A percentile compares a stretch with the other conserved stretches of the same genome.
Conservation (phyloP, 2,888 invertebrate genomes). For the Himalopsyche tibetana region DNA sequence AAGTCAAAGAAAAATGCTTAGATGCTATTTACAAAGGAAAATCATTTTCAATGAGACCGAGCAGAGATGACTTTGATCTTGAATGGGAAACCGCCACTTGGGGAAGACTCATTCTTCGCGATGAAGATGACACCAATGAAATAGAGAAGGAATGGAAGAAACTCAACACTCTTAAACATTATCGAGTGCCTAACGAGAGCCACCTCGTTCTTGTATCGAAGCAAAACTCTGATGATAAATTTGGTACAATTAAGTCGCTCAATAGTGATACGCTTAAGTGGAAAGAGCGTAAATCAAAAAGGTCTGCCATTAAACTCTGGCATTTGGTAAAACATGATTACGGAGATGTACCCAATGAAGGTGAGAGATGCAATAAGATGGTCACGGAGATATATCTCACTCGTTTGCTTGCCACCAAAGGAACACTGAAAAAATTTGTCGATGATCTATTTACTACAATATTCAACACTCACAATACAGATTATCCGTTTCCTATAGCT, state of each 20-base stretch:
- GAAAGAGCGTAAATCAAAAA: slow-evolving; percentile 93
- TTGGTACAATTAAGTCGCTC: slow-evolving; percentile 95
- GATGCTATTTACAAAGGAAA: slow-evolving; percentile 98
- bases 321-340: slow-evolving; percentile 97
- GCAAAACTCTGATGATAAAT: slow-evolving; percentile 96
- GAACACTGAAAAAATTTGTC: slow-evolving; percentile 96
- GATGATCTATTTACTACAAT: slow-evolving; percentile 99
- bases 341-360: slow-evolving; percentile 93
- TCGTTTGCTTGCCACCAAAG: slow-evolving; percentile 95
- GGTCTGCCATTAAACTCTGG: slow-evolving; percentile 95
- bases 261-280: slow-evolving; percentile 92
- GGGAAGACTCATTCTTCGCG: slow-evolving; percentile 95
- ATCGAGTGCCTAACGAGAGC: slow-evolving; percentile 96
- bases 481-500: slow-evolving; percentile 96
- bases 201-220: slow-evolving; percentile 95
- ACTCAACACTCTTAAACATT: slow-evolving; percentile 97
- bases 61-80: slow-evolving; percentile 97
- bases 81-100: slow-evolving; percentile 97
- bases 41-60: slow-evolving; percentile 95
- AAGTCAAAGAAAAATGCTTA: slow-evolving; percentile 98
- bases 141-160: slow-evolving; percentile 98
- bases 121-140: slow-evolving; percentile 97
- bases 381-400: slow-evolving; percentile 99
- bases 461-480: slow-evolving; percentile 97
- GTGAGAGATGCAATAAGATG: slow-evolving; percentile 97